Base-by-base conservation (phyloP, 2,113 vertebrate genomes). In the Monopterus albus region DNA sequence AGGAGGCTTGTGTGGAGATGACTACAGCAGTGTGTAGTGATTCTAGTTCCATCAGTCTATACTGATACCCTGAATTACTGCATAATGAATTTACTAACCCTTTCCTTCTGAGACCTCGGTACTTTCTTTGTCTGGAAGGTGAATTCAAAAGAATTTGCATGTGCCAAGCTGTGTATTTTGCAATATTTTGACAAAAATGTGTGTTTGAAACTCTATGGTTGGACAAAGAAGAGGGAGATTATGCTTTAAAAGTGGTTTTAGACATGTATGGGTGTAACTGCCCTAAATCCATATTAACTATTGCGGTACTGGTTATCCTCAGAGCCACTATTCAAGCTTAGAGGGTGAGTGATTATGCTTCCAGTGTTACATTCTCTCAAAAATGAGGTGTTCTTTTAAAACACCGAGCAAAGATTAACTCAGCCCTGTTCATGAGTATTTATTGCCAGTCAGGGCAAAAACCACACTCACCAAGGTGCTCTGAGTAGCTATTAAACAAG, bases 361-460 rank as follows among this genome's bases (percentile, higher is more conserved):
- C 29, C 7, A 13, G n/a, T 13, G 26, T 29, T 69, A 50, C 13
- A 55, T 28, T 43, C 12, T 35, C 63, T 45, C 43, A 72, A 50
- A 59, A 73, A 72, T 20, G 14, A 62, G 25, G 14, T 60, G 39
- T 78, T 45, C 29, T 36, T 75, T 85, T 82, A 76, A 84, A 79
- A 76, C 59, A 81, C n/a, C 47, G 23, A 78, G 29, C 77, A 81
- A 74, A 79, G 63, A 75, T 81, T 80, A 75, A 79, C 64, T 47
- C 46, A 39, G 58, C 39, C 11, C 61, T 10, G 47, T 81, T 67
- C 58, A 60, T 53, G 58, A 81, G 78, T 87, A 91, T 91, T 93
- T 93, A 92, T 91, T 86, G 72, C 75, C 62, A 83, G 83, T 82
- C 85, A 85, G 87, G 91, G 90, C 69, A 88, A 92, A n/a, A 87